These are phyloP conservation scores for Parazoanthus swiftii DNA, from an alignment of 92 coral and sea anemone genomes.

Conservation along the genomic window DNA sequence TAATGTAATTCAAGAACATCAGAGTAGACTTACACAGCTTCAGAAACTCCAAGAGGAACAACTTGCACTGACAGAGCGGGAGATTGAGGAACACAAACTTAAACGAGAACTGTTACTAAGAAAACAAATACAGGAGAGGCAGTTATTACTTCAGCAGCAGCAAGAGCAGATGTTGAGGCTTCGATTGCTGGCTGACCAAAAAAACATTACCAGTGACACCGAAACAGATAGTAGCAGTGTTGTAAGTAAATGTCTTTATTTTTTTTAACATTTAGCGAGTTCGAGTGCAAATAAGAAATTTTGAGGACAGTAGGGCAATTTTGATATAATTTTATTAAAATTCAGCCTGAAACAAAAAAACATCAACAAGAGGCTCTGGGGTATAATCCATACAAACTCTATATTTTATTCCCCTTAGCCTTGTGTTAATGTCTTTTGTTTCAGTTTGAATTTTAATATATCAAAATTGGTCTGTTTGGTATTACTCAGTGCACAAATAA, in stretches of 20 bases:
- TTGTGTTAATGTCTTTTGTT: too few species aligned
- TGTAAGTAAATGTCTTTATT: constrained; percentile 2
- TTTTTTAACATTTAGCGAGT: too few species aligned
- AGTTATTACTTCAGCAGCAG: constrained; percentile 74
- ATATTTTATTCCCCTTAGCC: too few species aligned
- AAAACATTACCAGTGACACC: constrained; percentile 18
- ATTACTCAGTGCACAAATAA: too few species aligned
- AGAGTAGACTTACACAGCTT: constrained; percentile 66
- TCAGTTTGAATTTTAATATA: too few species aligned
- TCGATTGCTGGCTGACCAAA: constrained; percentile 52
- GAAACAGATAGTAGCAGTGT: constrained; percentile 34
- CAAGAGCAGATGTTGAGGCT: constrained; percentile 69
- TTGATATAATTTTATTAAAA: too few species aligned
- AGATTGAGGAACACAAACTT: constrained; percentile 88
- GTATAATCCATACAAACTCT: too few species aligned
- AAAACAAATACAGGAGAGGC: constrained; percentile 91
- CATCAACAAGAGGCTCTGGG: too few species aligned
- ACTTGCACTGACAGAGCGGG: constrained; percentile 81
- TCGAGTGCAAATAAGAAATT: too few species aligned
- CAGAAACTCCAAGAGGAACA: constrained; percentile 85
- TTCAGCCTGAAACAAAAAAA: too few species aligned
- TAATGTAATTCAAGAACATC: constrained; percentile 64
- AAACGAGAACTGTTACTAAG: constrained; percentile 83
- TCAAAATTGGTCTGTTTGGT: too few species aligned
- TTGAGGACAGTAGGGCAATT: too few species aligned